phyloP scores from a whole-genome alignment of 2,888 invertebrate genomes.

The Copidosoma aretas region DNA sequence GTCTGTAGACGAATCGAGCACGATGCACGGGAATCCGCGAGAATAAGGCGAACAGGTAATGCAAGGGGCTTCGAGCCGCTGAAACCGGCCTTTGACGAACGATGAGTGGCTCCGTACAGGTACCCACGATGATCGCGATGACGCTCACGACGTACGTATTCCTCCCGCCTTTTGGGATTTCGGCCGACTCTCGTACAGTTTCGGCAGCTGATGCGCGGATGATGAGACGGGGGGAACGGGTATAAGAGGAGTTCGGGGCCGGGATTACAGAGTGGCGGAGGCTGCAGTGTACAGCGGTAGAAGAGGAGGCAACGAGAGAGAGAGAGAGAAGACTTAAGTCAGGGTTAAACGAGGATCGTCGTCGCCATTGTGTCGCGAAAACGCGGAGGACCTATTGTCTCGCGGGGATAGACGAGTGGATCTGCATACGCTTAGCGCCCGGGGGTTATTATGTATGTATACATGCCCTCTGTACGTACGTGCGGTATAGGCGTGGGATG shows the following conservation, averaged over 20 bases:
- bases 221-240: not conserved
- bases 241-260: not conserved
- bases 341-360: constrained; percentile 64
- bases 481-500: too few relatives aligned
- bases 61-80: too few relatives aligned
- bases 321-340: constrained; percentile 59
- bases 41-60: too few relatives aligned
- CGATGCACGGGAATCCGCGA: too few relatives aligned
- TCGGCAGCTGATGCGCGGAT: constrained; percentile 12
- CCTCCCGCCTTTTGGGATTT: not conserved
- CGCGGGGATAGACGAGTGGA: constrained; percentile 54
- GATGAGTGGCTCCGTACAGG: not conserved
- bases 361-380: constrained; percentile 59
- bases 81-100: constrained; percentile 15
- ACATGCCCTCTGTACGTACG: too few relatives aligned
- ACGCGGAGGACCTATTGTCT: constrained; percentile 56
- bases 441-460: constrained; percentile 45
- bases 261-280: constrained; percentile 53
- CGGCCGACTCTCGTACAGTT: constrained; percentile 1
- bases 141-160: not conserved
- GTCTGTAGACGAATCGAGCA: too few relatives aligned
- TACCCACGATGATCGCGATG: not conserved
- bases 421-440: constrained; percentile 62
- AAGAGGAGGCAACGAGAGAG: too few relatives aligned
- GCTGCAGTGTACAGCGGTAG: constrained; percentile 56